Evolutionary conservation across 2,888 invertebrate species (phyloP).

Genomic region (Adelphocoris suturalis): DNA sequence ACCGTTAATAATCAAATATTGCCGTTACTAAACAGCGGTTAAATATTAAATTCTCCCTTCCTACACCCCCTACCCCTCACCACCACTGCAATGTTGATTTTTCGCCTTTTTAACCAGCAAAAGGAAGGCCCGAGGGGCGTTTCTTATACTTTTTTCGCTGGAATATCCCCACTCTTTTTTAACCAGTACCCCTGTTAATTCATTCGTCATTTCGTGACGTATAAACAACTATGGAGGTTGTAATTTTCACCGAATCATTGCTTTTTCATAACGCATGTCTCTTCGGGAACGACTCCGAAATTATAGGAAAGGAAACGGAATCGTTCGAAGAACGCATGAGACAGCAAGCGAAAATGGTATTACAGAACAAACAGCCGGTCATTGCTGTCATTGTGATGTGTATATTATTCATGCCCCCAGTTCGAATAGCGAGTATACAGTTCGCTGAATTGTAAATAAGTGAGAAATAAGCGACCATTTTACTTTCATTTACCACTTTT

Average conservation of each 20-base stretch:
- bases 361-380: not conserved
- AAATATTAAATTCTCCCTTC: slow-evolving; percentile 46
- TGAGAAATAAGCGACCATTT: too few relatives aligned
- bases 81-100: not conserved
- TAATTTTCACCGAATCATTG: not conserved
- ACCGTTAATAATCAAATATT: slow-evolving; percentile 61
- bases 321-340: not conserved
- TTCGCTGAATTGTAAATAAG: too few relatives aligned
- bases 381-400: not conserved
- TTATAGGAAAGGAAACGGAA: not conserved
- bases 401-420: not conserved
- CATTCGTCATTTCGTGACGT: slow-evolving; percentile 40
- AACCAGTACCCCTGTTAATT: not conserved
- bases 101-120: not conserved
- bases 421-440: too few relatives aligned
- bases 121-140: not conserved
- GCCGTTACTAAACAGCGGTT: slow-evolving; percentile 57
- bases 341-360: not conserved
- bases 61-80: not conserved
- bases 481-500: too few relatives aligned
- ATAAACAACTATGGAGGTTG: not conserved
- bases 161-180: not conserved
- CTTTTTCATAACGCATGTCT: not conserved
- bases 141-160: not conserved
- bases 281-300: not conserved